phyloP scores from a whole-genome alignment of 2,888 invertebrate genomes.

The Leucophenga maculata region DNA sequence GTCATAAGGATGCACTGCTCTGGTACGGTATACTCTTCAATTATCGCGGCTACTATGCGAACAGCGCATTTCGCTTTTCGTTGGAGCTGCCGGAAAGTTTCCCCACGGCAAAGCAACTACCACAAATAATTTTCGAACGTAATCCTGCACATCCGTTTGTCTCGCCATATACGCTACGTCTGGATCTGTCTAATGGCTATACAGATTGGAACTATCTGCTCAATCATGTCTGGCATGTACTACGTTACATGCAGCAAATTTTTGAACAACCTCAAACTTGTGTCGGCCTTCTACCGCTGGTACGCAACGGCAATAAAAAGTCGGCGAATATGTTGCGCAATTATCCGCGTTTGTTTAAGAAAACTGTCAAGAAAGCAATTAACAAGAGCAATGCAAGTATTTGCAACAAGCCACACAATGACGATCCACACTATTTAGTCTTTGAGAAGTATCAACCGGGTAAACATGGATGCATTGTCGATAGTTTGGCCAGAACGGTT shows the following conservation, averaged over 20 bases:
- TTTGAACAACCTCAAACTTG: slow-evolving; percentile 82
- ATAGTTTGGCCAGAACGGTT: too few species aligned
- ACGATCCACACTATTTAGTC: slow-evolving; percentile 88
- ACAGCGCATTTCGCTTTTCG: slow-evolving; percentile 91
- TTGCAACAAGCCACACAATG: slow-evolving; percentile 82
- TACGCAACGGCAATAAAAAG: slow-evolving; percentile 35
- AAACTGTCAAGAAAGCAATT: slow-evolving; percentile 80
- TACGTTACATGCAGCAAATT: slow-evolving; percentile 86
- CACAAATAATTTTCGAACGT: slow-evolving; percentile 84
- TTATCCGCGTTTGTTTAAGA: slow-evolving; percentile 81
- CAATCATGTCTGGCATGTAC: slow-evolving; percentile 90
- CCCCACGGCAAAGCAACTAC: slow-evolving; percentile 74
- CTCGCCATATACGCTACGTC: slow-evolving; percentile 81
- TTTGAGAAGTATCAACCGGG: slow-evolving; percentile 84
- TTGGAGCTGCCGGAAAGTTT: slow-evolving; percentile 89
- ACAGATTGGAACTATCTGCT: slow-evolving; percentile 89
- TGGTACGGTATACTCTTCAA: slow-evolving; percentile 79
- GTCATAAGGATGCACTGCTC: slow-evolving; percentile 45
- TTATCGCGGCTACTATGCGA: slow-evolving; percentile 89
- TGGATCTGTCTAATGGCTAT: slow-evolving; percentile 82
- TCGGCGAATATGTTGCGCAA: slow-evolving; percentile 67
- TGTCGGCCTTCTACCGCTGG: slow-evolving; percentile 30
- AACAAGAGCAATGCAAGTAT: slow-evolving; percentile 80
- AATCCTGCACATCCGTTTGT: slow-evolving; percentile 91
- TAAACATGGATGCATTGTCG: slow-evolving; percentile 73